Evolutionary conservation across 2,888 invertebrate genomes (phyloP), one percentile per base, ranked within the genome.

Genomic region (Volucella bombylans): DNA sequence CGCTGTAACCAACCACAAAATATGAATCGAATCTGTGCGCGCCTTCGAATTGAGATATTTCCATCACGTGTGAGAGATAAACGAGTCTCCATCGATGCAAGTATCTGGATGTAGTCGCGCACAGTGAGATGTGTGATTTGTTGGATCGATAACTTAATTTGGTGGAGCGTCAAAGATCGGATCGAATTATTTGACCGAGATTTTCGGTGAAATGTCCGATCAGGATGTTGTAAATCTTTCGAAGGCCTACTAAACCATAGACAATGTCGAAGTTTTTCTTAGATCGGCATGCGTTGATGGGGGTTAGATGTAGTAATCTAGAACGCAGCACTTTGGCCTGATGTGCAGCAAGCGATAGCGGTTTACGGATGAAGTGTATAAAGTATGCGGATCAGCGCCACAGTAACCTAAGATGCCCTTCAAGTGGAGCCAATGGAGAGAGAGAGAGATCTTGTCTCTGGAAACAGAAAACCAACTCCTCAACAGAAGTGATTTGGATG

Each of bases 61-160:
- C 57, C 83, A 76, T 80, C 83, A 83, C 83, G 80, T 83, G 80
- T 74, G 65, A 80, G 71, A 65, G 80, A 83, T 80, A 76, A 80
- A 74, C 39, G 11, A 9, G 15, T 55, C 55, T 62, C 72, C 61
- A 61, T 73, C 72, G 62, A 74, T 69, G 78, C 61, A 38, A 67
- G 61, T 72, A 65, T 52, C 39, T 52, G 54, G n/a, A 38, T 47
- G 57, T 38, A 52, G 18, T 31, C 38, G 49, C n/a, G 39, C 59
- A 49, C 18, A 43, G 62, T 68, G 80, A 68, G 65, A 65, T 71
- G 49, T 67, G 62, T 55, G 73, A 73, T 78, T 68, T 38, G 62
- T 55, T 15, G 23, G 15, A 57, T 50, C 82, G 83, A 83, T 83
- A 83, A 83, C 80, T 83, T 71, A 83, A 80, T 80, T 80, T 74